Evolutionary conservation across 2,888 invertebrate genomes (phyloP), one percentile per base, ranked within the genome.

Genomic region (Conomelus anceps): DNA sequence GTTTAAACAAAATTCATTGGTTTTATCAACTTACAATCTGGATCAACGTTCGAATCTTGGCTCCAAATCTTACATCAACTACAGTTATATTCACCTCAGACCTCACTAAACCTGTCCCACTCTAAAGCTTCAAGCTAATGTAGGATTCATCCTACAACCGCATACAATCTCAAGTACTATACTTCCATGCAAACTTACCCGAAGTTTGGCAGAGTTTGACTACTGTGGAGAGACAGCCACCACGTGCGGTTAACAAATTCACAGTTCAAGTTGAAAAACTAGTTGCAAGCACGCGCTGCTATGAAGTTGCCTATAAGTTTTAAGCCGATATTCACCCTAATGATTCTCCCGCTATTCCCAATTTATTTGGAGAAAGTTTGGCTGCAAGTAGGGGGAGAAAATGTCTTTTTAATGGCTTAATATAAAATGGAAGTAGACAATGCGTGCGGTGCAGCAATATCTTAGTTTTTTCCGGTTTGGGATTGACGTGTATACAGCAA

Each of bases 371-470:
- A 63, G n/a, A 63, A 63, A 63, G n/a, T 63, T 63, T 63, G 63
- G 7, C 63, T 63, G n/a, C 85, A 22, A 23, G 29, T 86, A 22
- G 26, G 86, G 29, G 86, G 26, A 29, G 23, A 23, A 24, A 86
- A 22, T 86, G 24, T 86, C 24, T 24, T 24, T 86, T 86, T 86
- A 86, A 86, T 86, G 29, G 22, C 86, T 86, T 86, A 86, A 86
- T 86, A 86, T 24, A 24, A 86, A 86, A 86, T 86, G 24, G n/a
- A 26, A 23, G 86, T 23, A 86, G 86, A 86, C 24, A 86, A 23
- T 86, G 86, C 86, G 86, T 86, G 86, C 24, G 86, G 86, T 22
- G 26, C 86, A 86, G 86, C 86, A 86, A 86, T 86, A 86, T 86
- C 86, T 86, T 23, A 86, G 63, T 63, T 63, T 63, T 34, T 63